Conservation (phyloP, 1,140 invertebrate species). For the Megalonaias nervosa region DNA sequence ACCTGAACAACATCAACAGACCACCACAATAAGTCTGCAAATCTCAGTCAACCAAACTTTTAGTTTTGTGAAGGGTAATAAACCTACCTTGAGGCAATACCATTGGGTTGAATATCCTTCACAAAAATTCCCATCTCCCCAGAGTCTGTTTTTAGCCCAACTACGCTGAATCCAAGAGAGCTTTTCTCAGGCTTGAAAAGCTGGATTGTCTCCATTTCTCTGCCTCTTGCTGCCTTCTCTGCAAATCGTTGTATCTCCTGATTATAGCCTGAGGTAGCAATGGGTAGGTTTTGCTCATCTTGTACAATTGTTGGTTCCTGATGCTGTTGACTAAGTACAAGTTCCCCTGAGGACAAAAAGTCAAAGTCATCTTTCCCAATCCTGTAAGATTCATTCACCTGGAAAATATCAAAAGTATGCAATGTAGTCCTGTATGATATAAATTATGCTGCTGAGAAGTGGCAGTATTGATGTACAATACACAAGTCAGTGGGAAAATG, state of each 20-base stretch:
- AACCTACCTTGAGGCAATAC: slow-evolving; percentile 81
- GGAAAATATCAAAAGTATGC: too few relatives aligned
- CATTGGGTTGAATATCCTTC: slow-evolving; percentile 82
- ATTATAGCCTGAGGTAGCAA: slow-evolving; percentile 50
- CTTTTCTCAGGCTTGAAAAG: slow-evolving; percentile 82
- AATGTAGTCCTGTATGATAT: too few relatives aligned
- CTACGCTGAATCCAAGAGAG: slow-evolving; percentile 85
- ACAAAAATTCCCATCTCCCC: slow-evolving; percentile 85
- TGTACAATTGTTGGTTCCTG: slow-evolving; percentile 24
- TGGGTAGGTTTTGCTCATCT: background rate
- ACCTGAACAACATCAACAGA: background rate
- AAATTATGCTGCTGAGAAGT: too few relatives aligned
- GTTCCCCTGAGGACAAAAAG: slow-evolving; percentile 53
- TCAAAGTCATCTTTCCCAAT: slow-evolving; percentile 60
- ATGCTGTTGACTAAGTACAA: slow-evolving; percentile 45
- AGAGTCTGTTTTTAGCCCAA: slow-evolving; percentile 77
- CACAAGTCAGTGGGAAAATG: too few relatives aligned
- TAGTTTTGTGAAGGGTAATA: background rate
- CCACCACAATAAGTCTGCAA: too few relatives aligned
- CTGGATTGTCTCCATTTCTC: slow-evolving; percentile 76
- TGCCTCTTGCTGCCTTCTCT: slow-evolving; percentile 77
- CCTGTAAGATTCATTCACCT: background rate
- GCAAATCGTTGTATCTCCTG: slow-evolving; percentile 76
- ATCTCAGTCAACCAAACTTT: too few relatives aligned
- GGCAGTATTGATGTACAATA: too few relatives aligned